Base-by-base conservation (phyloP, 2,888 invertebrate genomes). In the Euplagia quadripunctaria region DNA sequence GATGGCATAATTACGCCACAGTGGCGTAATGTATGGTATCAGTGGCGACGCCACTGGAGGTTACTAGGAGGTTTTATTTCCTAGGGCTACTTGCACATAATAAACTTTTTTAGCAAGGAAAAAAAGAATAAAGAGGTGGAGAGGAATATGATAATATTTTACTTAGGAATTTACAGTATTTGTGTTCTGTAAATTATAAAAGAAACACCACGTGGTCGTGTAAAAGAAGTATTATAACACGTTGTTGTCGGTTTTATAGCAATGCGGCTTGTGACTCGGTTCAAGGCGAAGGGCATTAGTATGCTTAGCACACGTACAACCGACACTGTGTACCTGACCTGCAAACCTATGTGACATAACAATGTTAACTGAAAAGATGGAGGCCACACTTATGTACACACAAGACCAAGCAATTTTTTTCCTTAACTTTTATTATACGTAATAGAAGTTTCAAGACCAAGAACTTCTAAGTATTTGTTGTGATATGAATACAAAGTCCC, bases 241-340 rank as follows among this genome's bases (percentile, higher is more conserved):
- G 31, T 20, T 77, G 81, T 73, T 80, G 75, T 41, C 69, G 74
- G 72, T 73, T 31, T 31, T 75, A 76, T 65, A 71, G 69, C 46
- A 71, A 52, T 66, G 52, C 55, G 68, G 17, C 55, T 65, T 74
- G 77, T 78, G 77, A 71, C 78, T 75, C 68, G 74, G 84, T 89
- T 92, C 92, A 94, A 94, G 93, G 93, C 86, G 86, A 91, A 88
- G 87, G 86, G 84, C 87, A 94, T 94, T 93, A 89, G 90, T 94
- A 94, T 94, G 93, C 94, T 89, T 89, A 89, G 89, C 88, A 87
- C 89, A 82, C 78, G 70, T 75, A 79, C 82, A 70, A 84, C 88
- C 88, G 87, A 87, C 90, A 86, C 84, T 80, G 66, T 77, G 84
- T 88, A 90, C 91, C 90, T 90, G 91, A 90, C 88, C 82, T 75